Evolutionary conservation across 2,797 vertebrate genomes (phyloP).

Genomic region (Tangara arthus): DNA sequence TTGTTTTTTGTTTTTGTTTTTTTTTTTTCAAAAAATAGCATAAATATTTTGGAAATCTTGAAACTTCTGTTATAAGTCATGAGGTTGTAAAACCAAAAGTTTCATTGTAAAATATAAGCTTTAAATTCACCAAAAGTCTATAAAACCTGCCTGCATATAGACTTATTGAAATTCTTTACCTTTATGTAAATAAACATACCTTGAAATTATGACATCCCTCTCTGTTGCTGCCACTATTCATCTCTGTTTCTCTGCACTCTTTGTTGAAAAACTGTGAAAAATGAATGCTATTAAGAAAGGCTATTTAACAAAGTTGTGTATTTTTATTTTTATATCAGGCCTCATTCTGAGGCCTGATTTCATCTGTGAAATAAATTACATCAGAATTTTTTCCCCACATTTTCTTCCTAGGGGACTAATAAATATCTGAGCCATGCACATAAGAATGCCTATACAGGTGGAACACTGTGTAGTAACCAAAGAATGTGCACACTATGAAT

Average conservation of each 20-base stretch:
- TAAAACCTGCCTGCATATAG: background rate
- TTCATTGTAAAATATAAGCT: background rate
- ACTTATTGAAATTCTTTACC: background rate
- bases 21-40: background rate
- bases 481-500: background rate
- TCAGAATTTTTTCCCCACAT: background rate
- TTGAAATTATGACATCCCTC: background rate
- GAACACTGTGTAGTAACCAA: background rate
- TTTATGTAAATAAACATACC: background rate
- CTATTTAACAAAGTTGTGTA: background rate
- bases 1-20: background rate
- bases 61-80: background rate
- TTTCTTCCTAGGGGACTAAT: background rate
- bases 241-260: background rate
- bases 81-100: background rate
- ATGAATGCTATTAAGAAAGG: background rate
- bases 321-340: background rate
- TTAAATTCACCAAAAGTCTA: background rate
- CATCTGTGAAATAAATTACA: background rate
- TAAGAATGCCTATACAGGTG: background rate
- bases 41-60: background rate
- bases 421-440: background rate
- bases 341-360: background rate
- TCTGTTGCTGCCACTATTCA: background rate
- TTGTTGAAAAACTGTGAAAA: background rate